A percentile compares a stretch with the other conserved stretches of the same genome.
Evolutionary conservation across 2,888 invertebrate genomes (phyloP).

Genomic region (Acanthacorydalis orientalis): DNA sequence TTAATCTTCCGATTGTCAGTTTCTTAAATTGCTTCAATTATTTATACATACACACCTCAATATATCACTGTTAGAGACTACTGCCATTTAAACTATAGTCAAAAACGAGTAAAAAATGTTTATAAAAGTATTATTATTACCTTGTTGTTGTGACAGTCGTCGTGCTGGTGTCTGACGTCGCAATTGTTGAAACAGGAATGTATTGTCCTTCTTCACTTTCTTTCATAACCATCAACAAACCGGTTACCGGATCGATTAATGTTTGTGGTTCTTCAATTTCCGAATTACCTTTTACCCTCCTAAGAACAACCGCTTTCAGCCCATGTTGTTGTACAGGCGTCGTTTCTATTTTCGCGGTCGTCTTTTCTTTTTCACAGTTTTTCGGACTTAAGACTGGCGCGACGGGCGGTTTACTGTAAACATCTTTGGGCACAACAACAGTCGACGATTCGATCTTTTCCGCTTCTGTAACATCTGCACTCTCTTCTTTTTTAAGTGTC

Average conservation of each 20-base stretch:
- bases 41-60: no score
- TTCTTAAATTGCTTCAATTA: no score
- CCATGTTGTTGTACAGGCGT: slow-evolving; percentile 20
- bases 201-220: slow-evolving; percentile 54
- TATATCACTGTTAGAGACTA: no score
- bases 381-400: slow-evolving; percentile 7
- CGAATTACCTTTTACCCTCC: slow-evolving; percentile 24
- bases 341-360: slow-evolving; percentile 12
- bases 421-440: slow-evolving; percentile 2
- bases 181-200: slow-evolving; percentile 31
- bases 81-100: no score
- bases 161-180: slow-evolving; percentile 3
- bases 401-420: slow-evolving; percentile 7
- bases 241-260: slow-evolving; percentile 58
- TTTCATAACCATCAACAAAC: slow-evolving; percentile 48
- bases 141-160: not conserved
- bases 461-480: not conserved
- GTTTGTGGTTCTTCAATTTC: slow-evolving; percentile 37
- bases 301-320: slow-evolving; percentile 23
- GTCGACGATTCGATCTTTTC: not conserved
- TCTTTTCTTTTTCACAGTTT: slow-evolving; percentile 11
- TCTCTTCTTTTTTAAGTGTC: not conserved
- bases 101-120: not conserved
- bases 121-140: not conserved
- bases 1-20: no score